Conservation (phyloP, 1,140 invertebrate genomes). For the Neodiprion lecontei region DNA sequence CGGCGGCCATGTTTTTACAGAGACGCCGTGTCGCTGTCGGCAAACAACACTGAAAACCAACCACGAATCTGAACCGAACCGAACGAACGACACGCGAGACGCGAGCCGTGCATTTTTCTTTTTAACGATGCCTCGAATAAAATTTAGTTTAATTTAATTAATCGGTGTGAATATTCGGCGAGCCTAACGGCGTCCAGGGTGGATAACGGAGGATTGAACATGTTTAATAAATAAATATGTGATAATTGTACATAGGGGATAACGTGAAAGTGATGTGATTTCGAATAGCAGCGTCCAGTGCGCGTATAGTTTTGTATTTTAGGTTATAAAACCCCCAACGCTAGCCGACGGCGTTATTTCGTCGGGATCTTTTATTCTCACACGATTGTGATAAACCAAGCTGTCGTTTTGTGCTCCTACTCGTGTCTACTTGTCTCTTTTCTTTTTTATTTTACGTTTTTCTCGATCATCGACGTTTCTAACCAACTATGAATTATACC, state of each 20-base stretch:
- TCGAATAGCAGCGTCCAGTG: neutral
- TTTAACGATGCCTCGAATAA: constrained; percentile 3
- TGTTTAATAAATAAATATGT: neutral
- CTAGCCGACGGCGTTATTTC: neutral
- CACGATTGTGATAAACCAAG: neutral
- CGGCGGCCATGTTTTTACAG: constrained; percentile 1
- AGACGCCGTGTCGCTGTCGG: neutral
- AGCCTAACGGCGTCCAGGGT: neutral
- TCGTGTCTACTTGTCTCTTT: no score
- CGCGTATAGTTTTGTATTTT: neutral
- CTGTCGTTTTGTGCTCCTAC: no score
- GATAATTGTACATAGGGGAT: neutral
- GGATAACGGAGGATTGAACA: neutral
- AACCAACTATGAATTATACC: constrained; percentile 49
- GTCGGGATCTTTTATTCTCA: neutral
- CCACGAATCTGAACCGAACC: neutral
- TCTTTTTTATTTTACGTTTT: no score
- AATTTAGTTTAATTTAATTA: neutral
- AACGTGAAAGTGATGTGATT: constrained; percentile 5
- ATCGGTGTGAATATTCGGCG: neutral
- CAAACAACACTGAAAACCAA: neutral
- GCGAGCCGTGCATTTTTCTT: neutral
- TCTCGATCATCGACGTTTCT: no score
- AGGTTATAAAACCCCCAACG: neutral
- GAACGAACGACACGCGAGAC: no score